Evolutionary conservation across 2,113 vertebrate species (phyloP), one percentile per base, ranked within the genome.

Genomic region (Percina caprodes): DNA sequence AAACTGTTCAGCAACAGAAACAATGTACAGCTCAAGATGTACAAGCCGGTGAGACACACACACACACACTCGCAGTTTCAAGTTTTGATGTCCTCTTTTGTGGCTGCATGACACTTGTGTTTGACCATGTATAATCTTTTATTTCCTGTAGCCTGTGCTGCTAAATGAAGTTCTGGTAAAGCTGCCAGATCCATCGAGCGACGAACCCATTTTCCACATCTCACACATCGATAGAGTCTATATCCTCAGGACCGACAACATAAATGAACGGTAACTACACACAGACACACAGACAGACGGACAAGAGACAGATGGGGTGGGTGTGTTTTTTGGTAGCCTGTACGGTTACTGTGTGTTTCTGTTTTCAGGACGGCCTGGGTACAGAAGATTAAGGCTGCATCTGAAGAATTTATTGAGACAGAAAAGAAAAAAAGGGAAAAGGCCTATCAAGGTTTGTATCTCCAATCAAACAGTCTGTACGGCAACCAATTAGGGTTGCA

Each of bases 111-210:
- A 46, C 13, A 42, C 24, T 56, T 61, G 51, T 39, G 12, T 66
- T 49, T 48, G 51, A 69, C 18, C 0, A 16, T 26, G 7, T 71
- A 15, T 67, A 0, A 30, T 70, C 2, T 65, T 45, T 63, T 61
- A 4, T 82, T 35, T 33, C 83, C 83, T 91, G 23, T 74, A 99
- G 98, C 98, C 98, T 3, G 92, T 99, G 88, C 96, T 99, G 85
- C 95, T 99, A 19, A 99, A 99, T 19, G 98, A 99, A 95, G 96
- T 98, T 77, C 86, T 99, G 12, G 98, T 98, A 87, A 99, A 99
- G 69, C 86, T 98, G 79, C 97, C 97, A 5, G 98, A 99, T 84
- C 96, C 97, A 14, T 99, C 97, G 16, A 96, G 97, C 13, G 98
- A 99, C 1, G 98, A 99, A 76, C 97, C 98, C 0, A 26, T 97